A percentile compares a stretch with the other conserved stretches of the same genome.
Evolutionary conservation across 2,113 vertebrate species (phyloP).

Genomic region (Anguilla rostrata): DNA sequence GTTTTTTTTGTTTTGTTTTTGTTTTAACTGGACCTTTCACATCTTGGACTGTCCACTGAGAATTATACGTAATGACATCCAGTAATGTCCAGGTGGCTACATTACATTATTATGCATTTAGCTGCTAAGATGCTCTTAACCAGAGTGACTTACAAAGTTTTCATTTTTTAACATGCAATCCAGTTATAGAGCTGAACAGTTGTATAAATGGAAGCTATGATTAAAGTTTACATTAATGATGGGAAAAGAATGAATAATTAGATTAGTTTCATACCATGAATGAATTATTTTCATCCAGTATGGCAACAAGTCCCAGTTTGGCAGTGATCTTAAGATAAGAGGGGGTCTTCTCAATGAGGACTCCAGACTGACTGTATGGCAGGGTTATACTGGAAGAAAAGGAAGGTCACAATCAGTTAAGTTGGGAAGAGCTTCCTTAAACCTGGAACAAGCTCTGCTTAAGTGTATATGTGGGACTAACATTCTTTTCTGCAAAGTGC

Average conservation of each 20-base stretch:
- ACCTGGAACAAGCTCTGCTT: neutral
- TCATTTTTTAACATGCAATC: too few relatives aligned
- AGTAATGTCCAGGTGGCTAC: too few relatives aligned
- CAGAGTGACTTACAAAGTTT: too few relatives aligned
- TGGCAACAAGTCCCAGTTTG: constrained; percentile 74
- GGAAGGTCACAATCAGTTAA: neutral
- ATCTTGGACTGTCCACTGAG: neutral
- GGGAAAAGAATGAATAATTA: neutral
- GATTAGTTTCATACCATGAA: constrained; percentile 70
- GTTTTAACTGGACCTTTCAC: neutral
- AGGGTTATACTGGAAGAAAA: constrained; percentile 62
- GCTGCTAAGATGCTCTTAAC: too few relatives aligned
- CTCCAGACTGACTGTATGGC: constrained; percentile 74
- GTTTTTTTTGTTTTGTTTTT: neutral
- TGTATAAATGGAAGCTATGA: neutral
- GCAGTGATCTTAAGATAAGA: constrained; percentile 70
- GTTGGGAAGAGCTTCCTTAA: neutral
- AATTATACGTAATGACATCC: neutral
- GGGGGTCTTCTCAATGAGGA: constrained; percentile 69
- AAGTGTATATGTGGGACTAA: neutral
- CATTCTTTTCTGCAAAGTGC: neutral
- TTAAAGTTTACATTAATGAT: neutral
- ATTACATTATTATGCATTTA: too few relatives aligned
- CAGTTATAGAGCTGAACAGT: too few relatives aligned
- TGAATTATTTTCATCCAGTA: constrained; percentile 77